Evolutionary conservation across 2,888 invertebrate species (phyloP).

Genomic region (Caenorhabditis zanzibari): DNA sequence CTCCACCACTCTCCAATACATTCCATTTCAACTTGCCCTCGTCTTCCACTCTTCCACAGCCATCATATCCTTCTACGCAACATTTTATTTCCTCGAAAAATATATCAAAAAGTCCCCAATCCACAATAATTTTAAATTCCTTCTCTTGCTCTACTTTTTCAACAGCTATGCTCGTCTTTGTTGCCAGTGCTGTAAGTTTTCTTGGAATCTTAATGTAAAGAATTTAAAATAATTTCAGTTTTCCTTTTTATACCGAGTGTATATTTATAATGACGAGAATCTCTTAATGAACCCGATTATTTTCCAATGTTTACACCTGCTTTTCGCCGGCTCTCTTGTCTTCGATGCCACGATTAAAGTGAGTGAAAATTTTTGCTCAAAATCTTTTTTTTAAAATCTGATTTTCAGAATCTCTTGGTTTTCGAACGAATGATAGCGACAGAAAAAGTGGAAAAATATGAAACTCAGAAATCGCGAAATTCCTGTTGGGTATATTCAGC

Average conservation of each 20-base stretch:
- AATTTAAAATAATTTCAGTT: conserved; percentile 6
- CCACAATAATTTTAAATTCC: conserved; percentile 30
- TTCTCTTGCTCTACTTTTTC: conserved; percentile 14
- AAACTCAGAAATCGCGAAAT: neutral
- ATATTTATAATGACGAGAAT: neutral
- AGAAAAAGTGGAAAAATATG: conserved; percentile 3
- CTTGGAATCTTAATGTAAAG: neutral
- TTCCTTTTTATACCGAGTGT: conserved; percentile 19
- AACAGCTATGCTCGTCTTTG: neutral
- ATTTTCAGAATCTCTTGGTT: conserved; percentile 25
- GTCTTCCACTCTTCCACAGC: conserved; percentile 11
- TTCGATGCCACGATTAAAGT: conserved; percentile 29
- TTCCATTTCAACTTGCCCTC: conserved; percentile 9
- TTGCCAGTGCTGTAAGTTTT: conserved; percentile 10
- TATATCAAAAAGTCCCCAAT: conserved; percentile 27
- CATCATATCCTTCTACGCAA: conserved; percentile 15
- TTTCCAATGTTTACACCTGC: conserved; percentile 8
- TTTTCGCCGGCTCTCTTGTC: neutral
- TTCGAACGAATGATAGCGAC: conserved; percentile 21
- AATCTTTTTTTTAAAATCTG: neutral
- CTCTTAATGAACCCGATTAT: conserved; percentile 15
- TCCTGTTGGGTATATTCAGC: neutral
- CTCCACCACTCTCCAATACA: conserved; percentile 7
- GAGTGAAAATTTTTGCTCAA: neutral
- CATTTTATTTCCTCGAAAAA: conserved; percentile 14